These are phyloP conservation scores for Poeciliopsis turrubarensis DNA, from an alignment of 2,113 vertebrate species.

Conservation along the genomic window DNA sequence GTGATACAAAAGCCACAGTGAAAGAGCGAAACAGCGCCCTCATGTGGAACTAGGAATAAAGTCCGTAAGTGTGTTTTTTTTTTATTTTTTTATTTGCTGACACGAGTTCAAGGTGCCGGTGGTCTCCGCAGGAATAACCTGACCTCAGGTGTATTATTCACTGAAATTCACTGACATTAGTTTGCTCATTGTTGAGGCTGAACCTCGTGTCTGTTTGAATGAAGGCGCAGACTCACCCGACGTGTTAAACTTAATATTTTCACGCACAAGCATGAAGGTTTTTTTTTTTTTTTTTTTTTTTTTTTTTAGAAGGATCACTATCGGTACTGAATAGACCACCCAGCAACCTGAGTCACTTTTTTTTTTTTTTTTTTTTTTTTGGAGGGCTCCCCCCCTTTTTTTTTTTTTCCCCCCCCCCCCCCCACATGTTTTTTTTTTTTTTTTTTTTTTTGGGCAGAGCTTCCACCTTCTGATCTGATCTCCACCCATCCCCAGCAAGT, in stretches of 20 bases:
- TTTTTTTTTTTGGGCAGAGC: background rate
- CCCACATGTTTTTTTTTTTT: too few species aligned
- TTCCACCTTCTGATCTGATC: slow-evolving; percentile 39
- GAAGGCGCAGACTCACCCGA: background rate
- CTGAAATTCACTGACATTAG: background rate
- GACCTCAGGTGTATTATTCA: background rate
- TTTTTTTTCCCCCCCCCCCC: too few species aligned
- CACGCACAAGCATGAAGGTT: background rate
- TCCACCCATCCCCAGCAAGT: slow-evolving; percentile 62
- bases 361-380: too few species aligned
- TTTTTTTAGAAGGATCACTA: background rate
- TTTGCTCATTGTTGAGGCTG: background rate
- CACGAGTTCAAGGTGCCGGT: too few species aligned
- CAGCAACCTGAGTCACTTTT: background rate
- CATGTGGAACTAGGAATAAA: background rate
- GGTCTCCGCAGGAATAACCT: too few species aligned
- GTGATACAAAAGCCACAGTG: too few species aligned
- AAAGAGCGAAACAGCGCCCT: background rate
- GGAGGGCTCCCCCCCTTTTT: too few species aligned
- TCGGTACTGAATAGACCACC: background rate
- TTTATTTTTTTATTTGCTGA: background rate
- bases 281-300: background rate
- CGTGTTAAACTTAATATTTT: background rate
- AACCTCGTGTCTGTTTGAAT: background rate
- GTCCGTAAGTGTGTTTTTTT: background rate